phyloP scores from a whole-genome alignment of 2,888 invertebrate genomes.

The Calephelis perditalis region DNA sequence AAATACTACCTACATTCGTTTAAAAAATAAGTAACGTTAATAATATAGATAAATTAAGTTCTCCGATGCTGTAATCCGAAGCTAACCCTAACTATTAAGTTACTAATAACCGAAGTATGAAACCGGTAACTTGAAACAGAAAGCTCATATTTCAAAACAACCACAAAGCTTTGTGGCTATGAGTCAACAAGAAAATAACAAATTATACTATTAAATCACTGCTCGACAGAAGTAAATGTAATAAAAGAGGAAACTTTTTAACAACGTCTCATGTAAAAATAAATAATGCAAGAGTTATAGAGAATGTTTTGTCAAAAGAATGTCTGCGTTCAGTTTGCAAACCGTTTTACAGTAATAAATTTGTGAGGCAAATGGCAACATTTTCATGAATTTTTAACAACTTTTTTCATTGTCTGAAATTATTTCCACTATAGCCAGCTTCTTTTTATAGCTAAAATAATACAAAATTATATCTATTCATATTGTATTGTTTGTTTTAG shows the following conservation, averaged over 20 bases:
- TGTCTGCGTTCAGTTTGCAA: neutral
- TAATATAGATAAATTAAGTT: too few species aligned
- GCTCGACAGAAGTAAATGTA: neutral
- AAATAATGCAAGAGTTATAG: constrained; percentile 3
- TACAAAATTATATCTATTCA: too few species aligned
- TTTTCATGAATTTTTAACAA: neutral
- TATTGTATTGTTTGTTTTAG: too few species aligned
- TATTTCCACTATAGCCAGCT: neutral
- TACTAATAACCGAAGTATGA: neutral
- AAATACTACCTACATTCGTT: too few species aligned
- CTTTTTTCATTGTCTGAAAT: neutral
- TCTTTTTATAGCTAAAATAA: too few species aligned
- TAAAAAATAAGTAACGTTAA: too few species aligned
- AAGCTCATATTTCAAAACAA: neutral
- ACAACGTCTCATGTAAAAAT: constrained; percentile 2
- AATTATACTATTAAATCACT: constrained; percentile 3
- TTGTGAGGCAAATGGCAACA: neutral
- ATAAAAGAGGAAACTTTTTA: neutral
- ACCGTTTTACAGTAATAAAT: neutral
- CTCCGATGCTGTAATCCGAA: too few species aligned
- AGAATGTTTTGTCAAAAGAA: neutral
- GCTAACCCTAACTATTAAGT: neutral
- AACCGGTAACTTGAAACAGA: neutral
- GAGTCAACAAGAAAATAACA: neutral
- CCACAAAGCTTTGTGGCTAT: neutral